A percentile compares a stretch with the other conserved stretches of the same genome.
These are phyloP conservation scores for Amphipoea oculea DNA, from an alignment of 2,888 invertebrate species.

Conservation along the genomic window DNA sequence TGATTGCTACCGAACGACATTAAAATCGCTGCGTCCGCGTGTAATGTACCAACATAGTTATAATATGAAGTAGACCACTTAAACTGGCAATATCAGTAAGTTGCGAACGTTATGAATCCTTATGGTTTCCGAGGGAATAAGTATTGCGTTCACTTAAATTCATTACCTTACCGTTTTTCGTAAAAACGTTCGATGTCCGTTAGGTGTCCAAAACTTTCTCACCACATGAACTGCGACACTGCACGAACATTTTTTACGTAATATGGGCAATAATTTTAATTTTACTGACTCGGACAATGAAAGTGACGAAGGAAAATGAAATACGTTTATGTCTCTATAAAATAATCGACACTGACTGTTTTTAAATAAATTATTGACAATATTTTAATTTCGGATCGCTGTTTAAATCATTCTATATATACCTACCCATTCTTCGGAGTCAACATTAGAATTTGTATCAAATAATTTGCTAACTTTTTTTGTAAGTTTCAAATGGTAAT, in stretches of 20 bases:
- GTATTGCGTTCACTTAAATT: conserved; percentile 53
- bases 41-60: conserved; percentile 67
- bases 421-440: conserved; percentile 25
- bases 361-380: conserved; percentile 40
- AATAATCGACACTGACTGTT: conserved; percentile 52
- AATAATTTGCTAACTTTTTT: conserved; percentile 45
- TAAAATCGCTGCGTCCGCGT: conserved; percentile 69
- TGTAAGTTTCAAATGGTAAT: conserved; percentile 38
- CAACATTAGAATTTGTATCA: conserved; percentile 10
- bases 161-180: conserved; percentile 39
- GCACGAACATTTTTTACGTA: conserved; percentile 41
- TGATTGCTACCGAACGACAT: conserved; percentile 71
- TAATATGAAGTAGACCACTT: conserved; percentile 69
- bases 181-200: conserved; percentile 29
- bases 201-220: conserved; percentile 55
- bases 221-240: conserved; percentile 25
- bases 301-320: conserved; percentile 59
- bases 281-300: conserved; percentile 53
- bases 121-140: conserved; percentile 57
- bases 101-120: conserved; percentile 64
- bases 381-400: conserved; percentile 36
- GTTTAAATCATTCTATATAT: conserved; percentile 18
- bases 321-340: conserved; percentile 56
- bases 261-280: conserved; percentile 52
- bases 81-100: conserved; percentile 70